phyloP scores from a whole-genome alignment of 2,888 invertebrate genomes.

The Monochamus alternatus region DNA sequence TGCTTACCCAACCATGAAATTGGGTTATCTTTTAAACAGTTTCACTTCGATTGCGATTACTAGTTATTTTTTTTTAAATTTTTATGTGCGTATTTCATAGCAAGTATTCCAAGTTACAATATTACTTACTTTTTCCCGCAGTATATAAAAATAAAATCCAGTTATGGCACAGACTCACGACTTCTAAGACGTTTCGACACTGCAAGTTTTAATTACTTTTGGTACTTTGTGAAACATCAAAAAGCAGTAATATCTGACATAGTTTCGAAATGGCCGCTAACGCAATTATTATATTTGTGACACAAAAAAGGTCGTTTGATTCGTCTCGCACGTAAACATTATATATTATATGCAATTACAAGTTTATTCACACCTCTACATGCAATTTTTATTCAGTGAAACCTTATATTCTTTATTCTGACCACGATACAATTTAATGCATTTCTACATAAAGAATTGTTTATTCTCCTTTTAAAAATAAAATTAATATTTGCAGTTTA shows the following conservation, averaged over 20 bases:
- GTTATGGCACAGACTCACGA: neutral
- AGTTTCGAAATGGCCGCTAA: neutral
- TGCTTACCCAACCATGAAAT: neutral
- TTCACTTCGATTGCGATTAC: slow-evolving; percentile 5
- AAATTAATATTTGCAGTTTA: too few species aligned
- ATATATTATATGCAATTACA: too few species aligned
- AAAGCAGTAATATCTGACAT: neutral
- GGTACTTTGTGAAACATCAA: neutral
- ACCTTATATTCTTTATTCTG: too few species aligned
- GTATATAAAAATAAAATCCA: neutral
- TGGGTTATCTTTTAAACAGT: neutral
- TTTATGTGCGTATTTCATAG: neutral
- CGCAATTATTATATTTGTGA: neutral
- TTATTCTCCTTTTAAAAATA: too few species aligned
- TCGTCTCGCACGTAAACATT: neutral
- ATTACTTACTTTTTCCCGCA: neutral
- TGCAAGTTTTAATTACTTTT: neutral
- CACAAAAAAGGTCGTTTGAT: neutral
- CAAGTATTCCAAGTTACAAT: neutral
- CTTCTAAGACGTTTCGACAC: neutral
- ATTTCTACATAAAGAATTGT: too few species aligned
- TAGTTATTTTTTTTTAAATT: neutral
- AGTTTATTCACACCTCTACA: too few species aligned
- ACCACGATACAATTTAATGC: too few species aligned
- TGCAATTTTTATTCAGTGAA: too few species aligned